These are phyloP conservation scores for Muscicapa adusta DNA, from an alignment of 2,113 vertebrate genomes.

Conservation along the genomic window DNA sequence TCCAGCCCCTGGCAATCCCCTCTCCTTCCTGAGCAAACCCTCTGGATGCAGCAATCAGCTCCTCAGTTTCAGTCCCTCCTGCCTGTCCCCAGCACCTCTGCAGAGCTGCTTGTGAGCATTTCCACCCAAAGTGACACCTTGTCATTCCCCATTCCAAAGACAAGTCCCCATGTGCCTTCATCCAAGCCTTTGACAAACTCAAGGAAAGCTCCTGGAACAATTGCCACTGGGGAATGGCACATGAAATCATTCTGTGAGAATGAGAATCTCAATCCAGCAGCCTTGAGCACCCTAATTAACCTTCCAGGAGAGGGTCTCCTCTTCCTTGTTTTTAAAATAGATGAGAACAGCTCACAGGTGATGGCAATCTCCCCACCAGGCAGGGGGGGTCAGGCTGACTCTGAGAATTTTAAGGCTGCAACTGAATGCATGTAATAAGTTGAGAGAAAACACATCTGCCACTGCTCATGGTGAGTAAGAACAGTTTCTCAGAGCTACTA, in stretches of 20 bases:
- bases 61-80: not conserved
- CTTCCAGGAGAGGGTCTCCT: not conserved
- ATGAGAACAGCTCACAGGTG: not conserved
- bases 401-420: not conserved
- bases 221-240: not conserved
- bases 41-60: not conserved
- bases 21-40: not conserved
- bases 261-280: not conserved
- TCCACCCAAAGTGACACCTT: not conserved
- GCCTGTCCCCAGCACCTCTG: not conserved
- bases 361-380: not conserved
- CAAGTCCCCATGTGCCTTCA: fast-evolving
- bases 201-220: not conserved
- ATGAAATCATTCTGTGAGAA: not conserved
- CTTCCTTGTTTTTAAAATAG: not conserved
- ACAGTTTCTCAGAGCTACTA: not conserved
- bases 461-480: not conserved
- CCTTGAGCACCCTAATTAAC: not conserved
- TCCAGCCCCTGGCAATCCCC: too few relatives aligned
- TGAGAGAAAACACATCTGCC: not conserved
- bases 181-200: not conserved
- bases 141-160: not conserved
- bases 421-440: fast-evolving
- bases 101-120: not conserved
- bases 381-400: not conserved